These are phyloP conservation scores for Dallia pectoralis DNA, from an alignment of 2,797 vertebrate genomes.

Conservation along the genomic window DNA sequence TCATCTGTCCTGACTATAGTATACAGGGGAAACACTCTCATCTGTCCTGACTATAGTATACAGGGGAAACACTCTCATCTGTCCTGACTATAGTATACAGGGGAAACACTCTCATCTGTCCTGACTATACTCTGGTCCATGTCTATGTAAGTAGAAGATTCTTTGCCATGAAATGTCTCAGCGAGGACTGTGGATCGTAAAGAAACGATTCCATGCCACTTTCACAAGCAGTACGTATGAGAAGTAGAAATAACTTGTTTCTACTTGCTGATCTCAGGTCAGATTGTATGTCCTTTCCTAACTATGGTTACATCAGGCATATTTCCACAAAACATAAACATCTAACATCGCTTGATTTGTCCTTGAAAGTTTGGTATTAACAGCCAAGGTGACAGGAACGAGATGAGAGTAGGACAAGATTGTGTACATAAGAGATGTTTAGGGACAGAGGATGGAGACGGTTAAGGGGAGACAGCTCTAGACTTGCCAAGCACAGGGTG, in stretches of 20 bases:
- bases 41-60: constrained; percentile 28
- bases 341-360: neutral
- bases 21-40: constrained; percentile 29
- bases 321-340: neutral
- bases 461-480: neutral
- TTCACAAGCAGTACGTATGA: neutral
- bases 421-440: too few relatives aligned
- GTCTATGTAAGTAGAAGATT: neutral
- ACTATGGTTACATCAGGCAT: neutral
- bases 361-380: neutral
- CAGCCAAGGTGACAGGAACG: too few relatives aligned
- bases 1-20: constrained; percentile 26
- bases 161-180: neutral
- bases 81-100: constrained; percentile 29
- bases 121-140: constrained; percentile 37
- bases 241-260: neutral
- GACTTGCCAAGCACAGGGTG: neutral
- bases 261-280: neutral
- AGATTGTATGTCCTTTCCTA: constrained; percentile 2
- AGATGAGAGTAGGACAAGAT: too few relatives aligned
- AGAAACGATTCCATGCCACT: neutral
- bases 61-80: constrained; percentile 30
- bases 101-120: constrained; percentile 27
- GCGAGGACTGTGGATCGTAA: neutral
- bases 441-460: neutral